Conservation (phyloP, 2,113 vertebrate genomes). For the Heloderma charlesbogerti region DNA sequence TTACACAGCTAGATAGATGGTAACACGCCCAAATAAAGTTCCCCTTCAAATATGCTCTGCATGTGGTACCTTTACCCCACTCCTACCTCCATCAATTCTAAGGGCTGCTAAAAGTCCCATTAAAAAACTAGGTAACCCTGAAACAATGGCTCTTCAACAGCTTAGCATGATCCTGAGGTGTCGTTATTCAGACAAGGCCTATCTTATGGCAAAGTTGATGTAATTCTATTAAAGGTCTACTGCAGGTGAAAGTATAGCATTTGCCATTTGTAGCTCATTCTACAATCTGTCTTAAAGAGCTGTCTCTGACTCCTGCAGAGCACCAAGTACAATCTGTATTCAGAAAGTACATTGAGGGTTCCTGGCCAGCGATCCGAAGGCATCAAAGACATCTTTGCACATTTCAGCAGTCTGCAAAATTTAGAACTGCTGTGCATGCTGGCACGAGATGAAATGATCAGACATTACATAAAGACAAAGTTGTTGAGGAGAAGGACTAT, state of each 20-base stretch:
- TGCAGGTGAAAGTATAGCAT: constrained; percentile 29
- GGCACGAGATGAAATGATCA: constrained; percentile 38
- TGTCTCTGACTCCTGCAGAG: not conserved
- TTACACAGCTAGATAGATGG: not conserved
- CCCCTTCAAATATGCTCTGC: not conserved
- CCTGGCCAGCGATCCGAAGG: constrained; percentile 30
- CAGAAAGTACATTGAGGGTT: constrained; percentile 42
- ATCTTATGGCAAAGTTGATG: not conserved
- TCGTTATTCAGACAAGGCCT: not conserved
- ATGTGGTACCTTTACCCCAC: not conserved
- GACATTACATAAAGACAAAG: constrained; percentile 53
- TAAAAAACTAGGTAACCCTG: not conserved
- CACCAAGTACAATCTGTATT: constrained; percentile 17
- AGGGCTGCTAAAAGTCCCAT: not conserved
- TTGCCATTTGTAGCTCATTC: not conserved
- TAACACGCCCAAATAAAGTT: not conserved
- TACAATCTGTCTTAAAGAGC: not conserved
- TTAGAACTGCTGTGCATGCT: constrained; percentile 23
- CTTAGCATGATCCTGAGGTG: constrained; percentile 33
- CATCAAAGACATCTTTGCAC: constrained; percentile 20
- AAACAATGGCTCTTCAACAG: constrained; percentile 2
- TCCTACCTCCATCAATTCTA: not conserved
- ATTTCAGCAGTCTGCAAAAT: constrained; percentile 39
- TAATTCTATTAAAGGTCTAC: constrained; percentile 25
- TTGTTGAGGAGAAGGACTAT: constrained; percentile 28